phyloP scores from a whole-genome alignment of 2,113 vertebrate genomes.

The Ramphastos sulfuratus region DNA sequence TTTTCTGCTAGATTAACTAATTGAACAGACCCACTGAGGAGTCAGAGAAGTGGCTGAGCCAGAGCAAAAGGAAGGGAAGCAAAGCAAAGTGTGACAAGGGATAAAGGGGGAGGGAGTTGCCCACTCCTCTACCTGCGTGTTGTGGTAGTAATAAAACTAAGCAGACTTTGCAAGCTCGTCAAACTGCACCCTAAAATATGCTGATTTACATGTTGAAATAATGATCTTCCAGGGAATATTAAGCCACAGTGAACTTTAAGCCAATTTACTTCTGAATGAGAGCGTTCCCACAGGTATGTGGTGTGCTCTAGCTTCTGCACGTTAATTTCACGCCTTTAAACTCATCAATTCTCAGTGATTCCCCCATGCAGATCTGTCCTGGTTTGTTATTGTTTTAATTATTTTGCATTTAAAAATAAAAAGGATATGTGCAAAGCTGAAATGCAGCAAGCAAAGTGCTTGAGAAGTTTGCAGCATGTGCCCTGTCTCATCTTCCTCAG shows the following conservation, averaged over 20 bases:
- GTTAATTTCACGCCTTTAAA: conserved; percentile 3
- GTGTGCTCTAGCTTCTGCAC: neutral
- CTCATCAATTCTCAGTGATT: neutral
- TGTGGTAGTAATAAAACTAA: neutral
- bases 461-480: neutral
- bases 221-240: conserved; percentile 16
- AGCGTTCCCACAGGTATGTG: neutral
- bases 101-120: neutral
- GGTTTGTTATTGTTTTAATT: neutral
- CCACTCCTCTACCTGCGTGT: neutral
- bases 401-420: neutral
- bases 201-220: conserved; percentile 15
- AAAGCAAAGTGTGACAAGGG: neutral
- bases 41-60: neutral
- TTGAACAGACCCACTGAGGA: neutral
- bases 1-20: conserved; percentile 20
- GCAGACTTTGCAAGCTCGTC: neutral
- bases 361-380: neutral
- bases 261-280: conserved; percentile 46
- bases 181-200: neutral
- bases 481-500: neutral
- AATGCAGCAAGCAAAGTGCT: neutral
- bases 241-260: conserved; percentile 41
- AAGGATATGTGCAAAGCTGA: neutral
- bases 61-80: neutral